Conservation (phyloP, 53 echinoderm and acorn worm species). For the Hippasteria phrygiana region DNA sequence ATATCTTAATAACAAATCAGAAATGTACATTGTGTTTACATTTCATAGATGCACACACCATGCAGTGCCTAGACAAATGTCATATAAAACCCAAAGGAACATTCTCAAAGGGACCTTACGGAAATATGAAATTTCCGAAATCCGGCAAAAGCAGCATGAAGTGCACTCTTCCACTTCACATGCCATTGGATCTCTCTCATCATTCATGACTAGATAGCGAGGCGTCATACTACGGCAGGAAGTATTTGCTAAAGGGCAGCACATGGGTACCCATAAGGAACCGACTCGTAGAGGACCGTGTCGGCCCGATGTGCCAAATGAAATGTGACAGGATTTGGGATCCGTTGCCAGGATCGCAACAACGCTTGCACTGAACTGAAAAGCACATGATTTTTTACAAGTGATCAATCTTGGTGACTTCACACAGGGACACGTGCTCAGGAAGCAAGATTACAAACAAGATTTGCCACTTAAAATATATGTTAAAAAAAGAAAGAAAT, state of each 20-base stretch:
- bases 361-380: background rate
- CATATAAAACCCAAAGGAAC: background rate
- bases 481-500: too few relatives aligned
- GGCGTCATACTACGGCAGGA: constrained; percentile 32
- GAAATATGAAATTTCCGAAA: background rate
- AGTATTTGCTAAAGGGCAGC: constrained; percentile 3
- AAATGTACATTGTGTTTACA: too few relatives aligned
- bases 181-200: constrained; percentile 49
- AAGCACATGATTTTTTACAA: background rate
- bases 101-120: background rate
- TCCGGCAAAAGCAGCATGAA: constrained; percentile 13
- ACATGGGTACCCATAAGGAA: background rate
- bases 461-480: background rate
- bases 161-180: background rate
- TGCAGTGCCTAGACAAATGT: background rate
- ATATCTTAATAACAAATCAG: too few relatives aligned
- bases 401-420: background rate
- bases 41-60: too few relatives aligned
- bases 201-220: constrained; percentile 53
- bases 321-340: background rate
- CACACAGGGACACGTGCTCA: background rate
- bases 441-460: background rate
- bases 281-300: background rate
- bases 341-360: background rate
- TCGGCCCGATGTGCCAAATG: background rate